Conservation (phyloP, 2,113 vertebrate genomes). For the Bambusicola thoracicus region DNA sequence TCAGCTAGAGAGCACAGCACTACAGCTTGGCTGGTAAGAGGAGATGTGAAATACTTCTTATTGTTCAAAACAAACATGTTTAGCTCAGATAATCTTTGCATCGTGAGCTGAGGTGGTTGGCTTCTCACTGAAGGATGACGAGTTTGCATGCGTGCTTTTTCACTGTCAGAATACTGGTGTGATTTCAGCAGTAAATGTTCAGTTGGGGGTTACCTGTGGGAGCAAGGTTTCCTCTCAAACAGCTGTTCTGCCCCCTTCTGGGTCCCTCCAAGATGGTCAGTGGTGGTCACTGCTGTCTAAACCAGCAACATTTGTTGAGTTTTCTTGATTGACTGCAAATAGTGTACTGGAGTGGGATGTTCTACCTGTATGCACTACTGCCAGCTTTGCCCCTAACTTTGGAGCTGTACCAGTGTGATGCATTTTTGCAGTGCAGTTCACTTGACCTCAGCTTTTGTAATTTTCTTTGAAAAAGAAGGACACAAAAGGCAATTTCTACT, state of each 20-base stretch:
- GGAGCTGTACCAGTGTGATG: neutral
- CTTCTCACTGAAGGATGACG: neutral
- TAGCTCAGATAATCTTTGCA: neutral
- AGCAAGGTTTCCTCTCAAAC: neutral
- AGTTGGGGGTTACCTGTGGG: neutral
- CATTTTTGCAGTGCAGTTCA: neutral
- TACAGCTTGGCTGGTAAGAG: neutral
- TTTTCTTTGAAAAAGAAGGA: neutral
- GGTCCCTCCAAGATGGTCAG: neutral
- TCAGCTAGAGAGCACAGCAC: neutral
- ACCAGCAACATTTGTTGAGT: neutral
- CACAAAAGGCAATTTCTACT: neutral
- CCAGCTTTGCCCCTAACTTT: neutral
- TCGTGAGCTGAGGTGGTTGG: neutral
- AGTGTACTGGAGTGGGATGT: neutral
- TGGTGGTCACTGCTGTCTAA: neutral
- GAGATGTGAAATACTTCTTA: neutral
- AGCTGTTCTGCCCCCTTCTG: accelerated
- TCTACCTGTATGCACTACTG: neutral
- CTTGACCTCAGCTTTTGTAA: neutral
- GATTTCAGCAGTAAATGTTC: neutral
- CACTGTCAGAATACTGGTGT: neutral
- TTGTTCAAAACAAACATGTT: neutral
- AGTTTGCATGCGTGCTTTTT: neutral
- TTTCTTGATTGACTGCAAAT: neutral